Percentiles rank a stretch among this genome's conserved stretches.
phyloP scores from a whole-genome alignment of 2,113 vertebrate species.

The Epinephelus fuscoguttatus region DNA sequence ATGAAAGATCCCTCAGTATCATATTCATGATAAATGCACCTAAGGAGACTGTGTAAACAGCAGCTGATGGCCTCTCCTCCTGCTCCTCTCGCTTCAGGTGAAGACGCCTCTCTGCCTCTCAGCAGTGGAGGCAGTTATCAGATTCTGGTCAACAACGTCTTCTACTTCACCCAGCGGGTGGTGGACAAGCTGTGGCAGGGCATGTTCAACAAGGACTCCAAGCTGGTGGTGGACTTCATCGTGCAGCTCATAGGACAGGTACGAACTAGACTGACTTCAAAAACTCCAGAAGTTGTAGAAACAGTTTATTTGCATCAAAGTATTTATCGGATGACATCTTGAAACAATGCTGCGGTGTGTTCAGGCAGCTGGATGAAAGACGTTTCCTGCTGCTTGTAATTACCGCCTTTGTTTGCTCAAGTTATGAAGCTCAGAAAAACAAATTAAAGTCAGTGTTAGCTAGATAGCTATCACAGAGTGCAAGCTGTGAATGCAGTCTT shows the following conservation, averaged over 20 bases:
- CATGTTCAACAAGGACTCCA: constrained; percentile 99
- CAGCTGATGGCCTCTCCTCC: background rate
- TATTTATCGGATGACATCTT: background rate
- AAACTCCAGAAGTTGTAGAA: background rate
- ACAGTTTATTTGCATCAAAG: background rate
- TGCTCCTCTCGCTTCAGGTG: constrained; percentile 83
- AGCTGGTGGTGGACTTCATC: constrained; percentile 98
- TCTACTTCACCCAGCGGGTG: constrained; percentile 98
- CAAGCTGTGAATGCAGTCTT: background rate
- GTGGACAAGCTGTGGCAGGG: constrained; percentile 99
- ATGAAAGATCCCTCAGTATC: too few relatives aligned
- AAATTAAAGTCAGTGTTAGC: background rate
- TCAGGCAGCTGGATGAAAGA: background rate
- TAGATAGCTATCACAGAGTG: background rate
- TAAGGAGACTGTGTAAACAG: background rate
- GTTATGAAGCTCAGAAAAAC: background rate
- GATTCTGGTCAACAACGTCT: constrained; percentile 97
- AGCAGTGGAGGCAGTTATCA: constrained; percentile 96
- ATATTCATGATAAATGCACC: background rate
- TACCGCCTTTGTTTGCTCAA: background rate
- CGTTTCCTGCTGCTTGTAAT: background rate
- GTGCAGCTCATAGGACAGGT: constrained; percentile 99
- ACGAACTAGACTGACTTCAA: background rate
- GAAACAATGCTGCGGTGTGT: background rate
- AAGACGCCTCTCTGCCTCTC: constrained; percentile 96